Base-by-base conservation (phyloP, 2,888 invertebrate genomes). In the Melanostoma scalare region DNA sequence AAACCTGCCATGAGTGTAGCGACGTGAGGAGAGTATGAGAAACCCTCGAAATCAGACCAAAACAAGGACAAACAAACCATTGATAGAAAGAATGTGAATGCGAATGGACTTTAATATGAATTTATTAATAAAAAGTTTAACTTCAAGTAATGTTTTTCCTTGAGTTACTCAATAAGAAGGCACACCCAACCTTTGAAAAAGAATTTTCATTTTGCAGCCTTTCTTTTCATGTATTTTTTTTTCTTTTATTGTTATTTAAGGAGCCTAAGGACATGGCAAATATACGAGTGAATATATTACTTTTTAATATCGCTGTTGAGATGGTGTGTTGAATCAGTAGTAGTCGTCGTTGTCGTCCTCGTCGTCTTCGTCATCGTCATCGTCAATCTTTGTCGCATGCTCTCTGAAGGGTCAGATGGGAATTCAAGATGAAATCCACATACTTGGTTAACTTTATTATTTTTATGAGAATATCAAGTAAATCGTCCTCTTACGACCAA, bases 391-490 rank as follows among this genome's bases (percentile, higher is more conserved):
- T 44, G 20, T 20, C 20, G 20, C 20, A 20, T 20, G 20, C 20
- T 60, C 42, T 42, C n/a, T 60, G 42, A 60, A 60, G 60, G 81
- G 61, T 82, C 81, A 77, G 50, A 61, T 44, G 75, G 60, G 67
- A 72, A 72, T 77, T 80, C 68, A 73, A 68, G 72, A 61, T 46
- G 72, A 82, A 67, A 72, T 72, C 67, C 72, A 76, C 67, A 76
- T 76, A 72, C 81, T 68, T 82, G 81, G 68, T 77, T 82, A 56
- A 68, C 68, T 82, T 77, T 82, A 82, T 82, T 82, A 82, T 73
- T 82, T 82, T 82, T 82, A 82, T 76, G 68, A 69, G 76, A 77
- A 20, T 52, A 82, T 82, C 77, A 82, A 82, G 81, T 82, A 77
- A 82, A 77, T 73, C 81, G 81, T 82, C 68, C 61, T 73, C 61